phyloP scores from a whole-genome alignment of 2,113 vertebrate genomes.

The Halcyon malimbica region DNA sequence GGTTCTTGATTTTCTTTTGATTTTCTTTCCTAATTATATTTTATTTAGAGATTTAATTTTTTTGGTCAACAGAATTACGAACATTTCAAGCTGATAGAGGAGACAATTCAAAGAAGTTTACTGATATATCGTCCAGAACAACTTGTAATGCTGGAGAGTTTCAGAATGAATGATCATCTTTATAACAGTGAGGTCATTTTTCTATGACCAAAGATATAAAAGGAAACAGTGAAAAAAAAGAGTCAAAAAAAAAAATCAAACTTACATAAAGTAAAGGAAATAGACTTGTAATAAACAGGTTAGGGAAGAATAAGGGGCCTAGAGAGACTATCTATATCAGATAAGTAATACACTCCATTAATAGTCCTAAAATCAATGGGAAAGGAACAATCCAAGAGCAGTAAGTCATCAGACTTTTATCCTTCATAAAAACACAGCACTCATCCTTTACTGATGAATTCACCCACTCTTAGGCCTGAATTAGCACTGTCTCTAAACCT shows the following conservation, averaged over 20 bases:
- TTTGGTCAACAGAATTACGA: not conserved
- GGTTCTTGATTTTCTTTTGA: not conserved
- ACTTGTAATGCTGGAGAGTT: not conserved
- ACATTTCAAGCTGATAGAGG: not conserved
- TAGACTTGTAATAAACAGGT: not conserved
- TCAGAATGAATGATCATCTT: not conserved
- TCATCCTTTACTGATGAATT: not conserved
- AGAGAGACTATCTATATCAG: not conserved
- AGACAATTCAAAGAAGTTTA: not conserved
- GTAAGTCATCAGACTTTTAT: not conserved
- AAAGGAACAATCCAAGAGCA: not conserved
- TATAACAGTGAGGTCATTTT: not conserved
- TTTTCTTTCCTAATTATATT: conserved; percentile 17
- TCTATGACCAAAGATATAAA: not conserved
- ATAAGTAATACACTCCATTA: not conserved
- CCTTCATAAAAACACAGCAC: not conserved
- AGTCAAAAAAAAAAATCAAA: not conserved
- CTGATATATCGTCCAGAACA: not conserved
- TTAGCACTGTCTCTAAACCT: not conserved
- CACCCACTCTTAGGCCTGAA: conserved; percentile 7
- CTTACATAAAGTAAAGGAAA: not conserved
- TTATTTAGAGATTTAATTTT: not conserved
- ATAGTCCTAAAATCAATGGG: not conserved
- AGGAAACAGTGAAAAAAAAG: not conserved
- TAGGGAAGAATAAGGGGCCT: not conserved